A percentile compares a stretch with the other conserved stretches of the same genome.
Conservation (phyloP, 2,888 invertebrate species). For the Euplagia quadripunctaria region DNA sequence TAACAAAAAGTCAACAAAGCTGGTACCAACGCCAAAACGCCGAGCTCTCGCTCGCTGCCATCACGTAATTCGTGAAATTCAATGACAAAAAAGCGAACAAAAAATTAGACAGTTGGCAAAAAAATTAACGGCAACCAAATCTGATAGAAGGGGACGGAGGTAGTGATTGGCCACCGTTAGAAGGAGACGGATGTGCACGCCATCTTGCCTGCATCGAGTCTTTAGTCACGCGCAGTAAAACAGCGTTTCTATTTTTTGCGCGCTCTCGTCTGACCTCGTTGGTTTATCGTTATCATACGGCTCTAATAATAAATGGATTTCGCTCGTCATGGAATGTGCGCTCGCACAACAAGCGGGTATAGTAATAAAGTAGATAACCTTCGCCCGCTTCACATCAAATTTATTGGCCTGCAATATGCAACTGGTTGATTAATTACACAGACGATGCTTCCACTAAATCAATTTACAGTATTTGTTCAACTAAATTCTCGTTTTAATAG, state of each 20-base stretch:
- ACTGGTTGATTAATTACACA: conserved; percentile 51
- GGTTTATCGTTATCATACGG: conserved; percentile 84
- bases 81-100: conserved; percentile 70
- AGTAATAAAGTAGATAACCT: conserved; percentile 75
- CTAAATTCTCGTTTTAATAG: conserved; percentile 43
- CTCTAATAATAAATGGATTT: conserved; percentile 81
- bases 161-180: conserved; percentile 55
- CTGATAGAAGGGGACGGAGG: conserved; percentile 63
- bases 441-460: conserved; percentile 46
- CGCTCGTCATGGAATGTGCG: conserved; percentile 71
- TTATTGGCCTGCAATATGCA: conserved; percentile 62
- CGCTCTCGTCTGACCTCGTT: conserved; percentile 84
- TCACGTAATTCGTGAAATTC: conserved; percentile 81
- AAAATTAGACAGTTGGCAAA: conserved; percentile 70
- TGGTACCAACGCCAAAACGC: conserved; percentile 42
- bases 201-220: conserved; percentile 81
- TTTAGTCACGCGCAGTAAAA: conserved; percentile 84
- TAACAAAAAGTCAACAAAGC: conserved; percentile 57
- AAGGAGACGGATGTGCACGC: conserved; percentile 74
- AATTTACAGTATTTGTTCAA: conserved; percentile 42
- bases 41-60: conserved; percentile 66
- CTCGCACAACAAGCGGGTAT: conserved; percentile 63
- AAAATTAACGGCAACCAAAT: conserved; percentile 79
- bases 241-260: conserved; percentile 86
- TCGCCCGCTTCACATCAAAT: conserved; percentile 66